Conservation (phyloP, 2,888 invertebrate genomes). For the Chelonus formosanus region DNA sequence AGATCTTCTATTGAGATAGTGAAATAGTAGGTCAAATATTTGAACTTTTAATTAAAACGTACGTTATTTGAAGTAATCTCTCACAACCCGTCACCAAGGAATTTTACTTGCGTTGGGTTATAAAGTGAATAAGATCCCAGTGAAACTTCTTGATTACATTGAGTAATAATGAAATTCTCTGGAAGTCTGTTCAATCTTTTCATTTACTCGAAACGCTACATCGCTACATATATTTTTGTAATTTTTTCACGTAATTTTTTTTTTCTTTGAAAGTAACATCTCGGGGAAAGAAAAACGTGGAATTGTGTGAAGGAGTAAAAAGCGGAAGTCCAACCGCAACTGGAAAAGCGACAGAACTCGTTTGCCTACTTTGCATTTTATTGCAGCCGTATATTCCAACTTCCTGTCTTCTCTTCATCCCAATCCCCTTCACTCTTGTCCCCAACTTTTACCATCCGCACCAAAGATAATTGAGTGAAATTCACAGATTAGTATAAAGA, state of each 20-base stretch:
- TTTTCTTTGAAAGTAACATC: conserved; percentile 6
- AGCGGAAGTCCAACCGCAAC: conserved; percentile 34
- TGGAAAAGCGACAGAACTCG: conserved; percentile 34
- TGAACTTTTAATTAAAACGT: conserved; percentile 13
- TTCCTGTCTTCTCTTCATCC: conserved; percentile 39
- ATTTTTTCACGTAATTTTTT: conserved; percentile 2
- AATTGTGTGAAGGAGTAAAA: conserved; percentile 31
- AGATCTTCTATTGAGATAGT: not conserved
- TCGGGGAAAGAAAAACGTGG: conserved; percentile 16
- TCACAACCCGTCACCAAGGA: conserved; percentile 11
- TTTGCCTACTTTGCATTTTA: conserved; percentile 48
- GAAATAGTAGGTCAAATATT: conserved; percentile 5
- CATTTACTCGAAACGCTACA: conserved; percentile 8
- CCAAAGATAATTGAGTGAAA: conserved; percentile 23
- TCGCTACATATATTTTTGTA: not conserved
- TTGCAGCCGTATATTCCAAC: conserved; percentile 44
- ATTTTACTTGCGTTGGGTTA: conserved; percentile 11
- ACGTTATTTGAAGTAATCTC: conserved; percentile 11
- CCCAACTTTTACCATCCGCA: conserved; percentile 12
- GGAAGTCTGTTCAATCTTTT: conserved; percentile 15
- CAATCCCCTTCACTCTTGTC: conserved; percentile 11
- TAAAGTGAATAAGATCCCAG: conserved; percentile 9
- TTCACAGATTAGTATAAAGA: conserved; percentile 14
- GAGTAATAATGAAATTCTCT: conserved; percentile 23
- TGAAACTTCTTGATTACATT: conserved; percentile 28